phyloP scores from a whole-genome alignment of 2,113 vertebrate genomes.

The Lonchura striata region DNA sequence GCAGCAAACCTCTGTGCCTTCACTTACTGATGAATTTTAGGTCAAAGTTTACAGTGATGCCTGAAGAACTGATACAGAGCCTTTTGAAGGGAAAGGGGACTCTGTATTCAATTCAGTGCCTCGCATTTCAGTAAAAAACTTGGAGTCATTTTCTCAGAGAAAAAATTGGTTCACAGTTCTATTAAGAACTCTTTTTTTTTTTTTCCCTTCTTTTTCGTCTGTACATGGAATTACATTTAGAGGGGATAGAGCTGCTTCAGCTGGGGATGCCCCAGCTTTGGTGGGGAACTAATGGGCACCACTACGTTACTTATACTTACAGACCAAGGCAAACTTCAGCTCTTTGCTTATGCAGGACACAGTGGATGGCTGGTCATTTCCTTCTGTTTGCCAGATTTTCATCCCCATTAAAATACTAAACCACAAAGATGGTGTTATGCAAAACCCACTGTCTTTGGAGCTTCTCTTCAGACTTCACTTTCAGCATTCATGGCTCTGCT shows the following conservation, averaged over 20 bases:
- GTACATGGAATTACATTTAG: neutral
- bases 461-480: neutral
- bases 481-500: rapidly evolving
- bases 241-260: neutral
- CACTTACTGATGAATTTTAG: neutral
- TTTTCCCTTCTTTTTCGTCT: neutral
- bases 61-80: neutral
- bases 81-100: neutral
- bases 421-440: rapidly evolving
- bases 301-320: neutral
- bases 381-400: neutral
- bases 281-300: neutral
- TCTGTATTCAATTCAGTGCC: neutral
- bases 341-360: neutral
- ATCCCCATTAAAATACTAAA: neutral
- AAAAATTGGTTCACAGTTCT: neutral
- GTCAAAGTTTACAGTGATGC: neutral
- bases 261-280: neutral
- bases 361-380: neutral
- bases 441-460: neutral
- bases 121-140: neutral
- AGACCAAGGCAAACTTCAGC: neutral
- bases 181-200: neutral
- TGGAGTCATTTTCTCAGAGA: neutral
- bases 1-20: neutral